A percentile compares a stretch with the other conserved stretches of the same genome.
Evolutionary conservation across 2,113 vertebrate genomes (phyloP).

Genomic region (Fregetta grallaria): DNA sequence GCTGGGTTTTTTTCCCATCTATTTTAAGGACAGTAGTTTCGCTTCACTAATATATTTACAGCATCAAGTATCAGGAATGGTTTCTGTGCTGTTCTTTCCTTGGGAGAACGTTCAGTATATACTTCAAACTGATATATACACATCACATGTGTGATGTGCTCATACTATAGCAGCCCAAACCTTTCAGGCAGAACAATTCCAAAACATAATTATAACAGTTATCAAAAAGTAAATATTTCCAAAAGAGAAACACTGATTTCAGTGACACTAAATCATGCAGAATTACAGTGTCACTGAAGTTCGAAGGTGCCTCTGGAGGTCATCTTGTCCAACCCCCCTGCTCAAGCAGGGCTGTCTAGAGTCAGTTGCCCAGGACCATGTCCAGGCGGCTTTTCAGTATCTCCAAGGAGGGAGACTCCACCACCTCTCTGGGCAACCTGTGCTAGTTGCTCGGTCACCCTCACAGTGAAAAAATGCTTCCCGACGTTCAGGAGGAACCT

Average conservation of each 20-base stretch:
- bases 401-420: background rate
- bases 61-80: background rate
- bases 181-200: background rate
- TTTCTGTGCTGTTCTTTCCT: background rate
- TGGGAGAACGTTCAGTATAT: background rate
- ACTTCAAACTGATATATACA: background rate
- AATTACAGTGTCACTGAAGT: background rate
- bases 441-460: background rate
- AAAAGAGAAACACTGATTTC: background rate
- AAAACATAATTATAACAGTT: background rate
- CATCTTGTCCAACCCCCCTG: background rate
- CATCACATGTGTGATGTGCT: background rate
- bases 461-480: background rate
- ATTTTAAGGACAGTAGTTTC: background rate
- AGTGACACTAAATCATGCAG: background rate
- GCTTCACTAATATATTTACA: background rate
- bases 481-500: background rate
- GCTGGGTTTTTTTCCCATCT: background rate
- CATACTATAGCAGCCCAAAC: background rate
- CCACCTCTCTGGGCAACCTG: background rate
- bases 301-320: background rate
- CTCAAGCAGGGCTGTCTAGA: background rate
- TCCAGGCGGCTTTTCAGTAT: background rate
- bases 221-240: background rate
- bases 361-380: rapidly evolving